phyloP scores from a whole-genome alignment of 1,140 invertebrate species.

The Leguminivora glycinivorella region DNA sequence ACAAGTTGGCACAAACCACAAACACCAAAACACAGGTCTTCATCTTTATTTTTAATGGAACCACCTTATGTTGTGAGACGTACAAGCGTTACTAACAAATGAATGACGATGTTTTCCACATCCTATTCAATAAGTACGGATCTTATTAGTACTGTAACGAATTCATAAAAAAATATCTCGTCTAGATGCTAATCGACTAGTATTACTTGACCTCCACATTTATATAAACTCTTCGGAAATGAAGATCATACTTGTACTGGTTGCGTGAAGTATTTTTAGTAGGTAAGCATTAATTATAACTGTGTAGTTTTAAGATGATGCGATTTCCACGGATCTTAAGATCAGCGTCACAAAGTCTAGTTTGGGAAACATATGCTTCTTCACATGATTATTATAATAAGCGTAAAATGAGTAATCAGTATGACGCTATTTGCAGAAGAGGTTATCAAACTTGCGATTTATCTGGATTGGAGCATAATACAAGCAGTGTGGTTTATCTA shows the following conservation, averaged over 20 bases:
- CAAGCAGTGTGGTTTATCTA: background rate
- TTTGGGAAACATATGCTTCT: background rate
- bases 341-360: background rate
- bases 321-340: slow-evolving; percentile 1
- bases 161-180: background rate
- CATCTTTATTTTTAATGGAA: background rate
- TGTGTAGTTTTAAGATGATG: background rate
- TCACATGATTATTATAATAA: background rate
- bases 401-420: slow-evolving; percentile 22
- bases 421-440: slow-evolving; percentile 13
- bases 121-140: slow-evolving; percentile 22
- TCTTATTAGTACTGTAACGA: background rate
- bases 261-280: background rate
- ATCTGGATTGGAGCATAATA: background rate
- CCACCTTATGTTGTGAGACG: background rate
- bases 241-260: background rate
- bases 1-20: background rate
- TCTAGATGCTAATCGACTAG: background rate
- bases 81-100: slow-evolving; percentile 10
- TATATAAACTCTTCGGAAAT: background rate
- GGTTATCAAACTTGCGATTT: slow-evolving; percentile 9
- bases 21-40: background rate
- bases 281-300: background rate
- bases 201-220: background rate
- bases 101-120: slow-evolving; percentile 19